Evolutionary conservation across 2,888 invertebrate genomes (phyloP).

Genomic region (Serripes groenlandicus): DNA sequence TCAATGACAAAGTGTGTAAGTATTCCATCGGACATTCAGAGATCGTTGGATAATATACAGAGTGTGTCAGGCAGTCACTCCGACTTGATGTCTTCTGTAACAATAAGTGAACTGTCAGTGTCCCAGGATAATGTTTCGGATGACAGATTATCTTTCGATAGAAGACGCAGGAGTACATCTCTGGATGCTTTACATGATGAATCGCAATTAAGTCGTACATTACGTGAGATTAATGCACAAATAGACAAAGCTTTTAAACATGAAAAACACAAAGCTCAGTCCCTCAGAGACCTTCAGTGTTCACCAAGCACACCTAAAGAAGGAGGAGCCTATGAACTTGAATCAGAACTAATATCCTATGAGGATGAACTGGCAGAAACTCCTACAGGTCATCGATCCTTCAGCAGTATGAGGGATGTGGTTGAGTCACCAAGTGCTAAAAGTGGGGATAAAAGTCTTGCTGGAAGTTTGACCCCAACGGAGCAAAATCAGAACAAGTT

Average conservation of each 20-base stretch:
- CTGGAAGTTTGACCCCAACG: constrained; percentile 13
- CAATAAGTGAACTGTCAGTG: constrained; percentile 82
- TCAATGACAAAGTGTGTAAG: constrained; percentile 81
- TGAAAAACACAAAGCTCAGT: constrained; percentile 68
- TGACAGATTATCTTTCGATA: constrained; percentile 44
- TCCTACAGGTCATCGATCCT: constrained; percentile 60
- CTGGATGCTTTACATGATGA: constrained; percentile 78
- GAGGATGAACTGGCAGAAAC: constrained; percentile 57
- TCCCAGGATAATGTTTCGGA: constrained; percentile 75
- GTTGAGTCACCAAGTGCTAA: constrained; percentile 25
- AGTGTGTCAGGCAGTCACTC: constrained; percentile 75
- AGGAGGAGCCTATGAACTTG: constrained; percentile 29
- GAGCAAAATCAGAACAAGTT: constrained; percentile 58
- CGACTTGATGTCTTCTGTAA: constrained; percentile 81
- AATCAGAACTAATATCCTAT: constrained; percentile 54
- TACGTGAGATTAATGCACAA: constrained; percentile 80
- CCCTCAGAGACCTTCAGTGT: constrained; percentile 51
- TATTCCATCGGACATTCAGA: constrained; percentile 82
- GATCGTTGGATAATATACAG: constrained; percentile 80
- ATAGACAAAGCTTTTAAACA: constrained; percentile 80
- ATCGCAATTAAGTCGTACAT: constrained; percentile 76
- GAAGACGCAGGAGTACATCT: constrained; percentile 77
- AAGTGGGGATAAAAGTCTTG: not conserved
- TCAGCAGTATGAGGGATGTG: constrained; percentile 61
- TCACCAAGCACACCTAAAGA: constrained; percentile 33